Conservation (phyloP, 2,113 vertebrate genomes). For the Agapornis roseicollis region DNA sequence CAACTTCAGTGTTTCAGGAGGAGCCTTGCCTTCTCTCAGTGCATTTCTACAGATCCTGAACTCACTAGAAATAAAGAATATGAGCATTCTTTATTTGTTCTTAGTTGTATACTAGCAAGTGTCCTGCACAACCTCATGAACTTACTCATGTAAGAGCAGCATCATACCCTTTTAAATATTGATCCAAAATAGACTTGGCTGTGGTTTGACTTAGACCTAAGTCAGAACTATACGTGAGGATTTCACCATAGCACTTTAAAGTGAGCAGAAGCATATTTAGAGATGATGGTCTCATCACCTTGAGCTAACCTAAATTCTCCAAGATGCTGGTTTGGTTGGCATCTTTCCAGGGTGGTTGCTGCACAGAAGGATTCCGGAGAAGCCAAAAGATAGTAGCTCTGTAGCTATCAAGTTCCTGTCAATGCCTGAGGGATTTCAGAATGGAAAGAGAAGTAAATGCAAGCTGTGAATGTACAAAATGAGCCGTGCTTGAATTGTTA, state of each 20-base stretch:
- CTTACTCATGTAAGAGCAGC: neutral
- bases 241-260: neutral
- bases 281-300: neutral
- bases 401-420: neutral
- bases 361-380: neutral
- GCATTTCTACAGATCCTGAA: neutral
- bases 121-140: neutral
- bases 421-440: neutral
- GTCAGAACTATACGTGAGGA: neutral
- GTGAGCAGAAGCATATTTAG: neutral
- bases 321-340: conserved; percentile 10
- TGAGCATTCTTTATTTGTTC: neutral
- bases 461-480: neutral
- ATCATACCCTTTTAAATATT: neutral
- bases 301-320: neutral
- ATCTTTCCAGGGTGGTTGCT: neutral
- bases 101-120: neutral
- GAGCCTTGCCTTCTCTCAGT: neutral
- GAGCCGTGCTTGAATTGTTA: neutral
- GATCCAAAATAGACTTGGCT: conserved; percentile 6
- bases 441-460: conserved; percentile 17
- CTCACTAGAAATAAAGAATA: neutral
- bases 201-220: neutral
- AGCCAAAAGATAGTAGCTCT: neutral
- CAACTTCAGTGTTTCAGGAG: neutral